These are phyloP conservation scores for Loriculus beryllinus DNA, from an alignment of 2,797 vertebrate species.

Conservation along the genomic window DNA sequence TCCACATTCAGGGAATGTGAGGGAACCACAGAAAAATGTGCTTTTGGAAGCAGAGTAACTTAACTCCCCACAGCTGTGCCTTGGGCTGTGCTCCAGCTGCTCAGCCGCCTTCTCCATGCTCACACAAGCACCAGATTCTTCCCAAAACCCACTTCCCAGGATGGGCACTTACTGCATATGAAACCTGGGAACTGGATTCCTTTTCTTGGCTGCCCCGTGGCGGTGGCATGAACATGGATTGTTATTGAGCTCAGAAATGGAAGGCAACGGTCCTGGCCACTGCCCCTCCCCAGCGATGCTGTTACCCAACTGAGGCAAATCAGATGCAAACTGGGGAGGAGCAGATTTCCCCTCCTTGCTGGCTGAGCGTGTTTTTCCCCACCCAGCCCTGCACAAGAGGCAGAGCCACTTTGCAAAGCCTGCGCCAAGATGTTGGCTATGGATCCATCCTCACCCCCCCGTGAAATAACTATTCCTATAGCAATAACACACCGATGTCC, in stretches of 20 bases:
- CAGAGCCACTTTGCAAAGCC: background rate
- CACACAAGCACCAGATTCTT: background rate
- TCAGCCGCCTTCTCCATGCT: background rate
- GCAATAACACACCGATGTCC: fast-evolving
- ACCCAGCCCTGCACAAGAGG: background rate
- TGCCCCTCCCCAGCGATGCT: background rate
- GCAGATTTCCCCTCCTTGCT: fast-evolving
- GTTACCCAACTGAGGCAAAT: background rate
- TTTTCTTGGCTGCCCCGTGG: background rate
- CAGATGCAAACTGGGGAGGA: background rate
- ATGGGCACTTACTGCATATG: background rate
- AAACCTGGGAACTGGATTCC: background rate
- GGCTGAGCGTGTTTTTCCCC: background rate
- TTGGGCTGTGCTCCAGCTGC: constrained; percentile 59
- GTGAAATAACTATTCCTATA: background rate
- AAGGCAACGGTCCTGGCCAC: fast-evolving
- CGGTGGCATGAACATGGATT: fast-evolving
- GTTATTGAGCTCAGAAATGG: background rate
- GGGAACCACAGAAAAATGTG: constrained; percentile 63
- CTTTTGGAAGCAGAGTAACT: constrained; percentile 21
- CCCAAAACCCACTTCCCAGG: constrained; percentile 17
- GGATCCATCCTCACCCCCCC: fast-evolving
- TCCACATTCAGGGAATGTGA: constrained; percentile 31
- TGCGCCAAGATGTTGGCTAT: fast-evolving
- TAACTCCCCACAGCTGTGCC: constrained; percentile 53